These are phyloP conservation scores for Bactericera cockerelli DNA, from an alignment of 1,140 invertebrate species.

Conservation along the genomic window DNA sequence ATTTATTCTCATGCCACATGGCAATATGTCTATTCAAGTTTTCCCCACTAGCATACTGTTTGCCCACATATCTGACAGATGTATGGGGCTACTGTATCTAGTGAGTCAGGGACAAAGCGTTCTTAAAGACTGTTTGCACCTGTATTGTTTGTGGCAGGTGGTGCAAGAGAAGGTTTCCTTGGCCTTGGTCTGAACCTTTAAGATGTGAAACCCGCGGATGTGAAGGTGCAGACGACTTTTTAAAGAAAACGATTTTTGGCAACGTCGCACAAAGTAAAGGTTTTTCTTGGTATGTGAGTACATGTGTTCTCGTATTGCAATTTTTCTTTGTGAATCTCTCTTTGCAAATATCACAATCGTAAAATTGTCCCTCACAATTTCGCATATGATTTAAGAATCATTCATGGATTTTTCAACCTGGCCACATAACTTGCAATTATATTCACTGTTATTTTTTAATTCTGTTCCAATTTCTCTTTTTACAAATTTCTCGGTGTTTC, in stretches of 20 bases:
- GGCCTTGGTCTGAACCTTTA: not conserved
- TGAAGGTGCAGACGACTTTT: not conserved
- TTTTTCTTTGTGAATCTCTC: constrained; percentile 1
- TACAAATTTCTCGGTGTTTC: not conserved
- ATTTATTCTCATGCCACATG: not conserved
- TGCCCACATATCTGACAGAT: constrained; percentile 1
- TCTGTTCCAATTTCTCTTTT: not conserved
- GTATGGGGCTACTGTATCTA: not conserved
- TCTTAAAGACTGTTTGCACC: not conserved
- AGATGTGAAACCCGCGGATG: not conserved
- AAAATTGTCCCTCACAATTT: not conserved
- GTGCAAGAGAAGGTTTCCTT: not conserved
- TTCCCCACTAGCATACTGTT: not conserved
- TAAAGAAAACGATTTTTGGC: not conserved
- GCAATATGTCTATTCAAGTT: constrained; percentile 9
- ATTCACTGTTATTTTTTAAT: not conserved
- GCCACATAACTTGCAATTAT: not conserved
- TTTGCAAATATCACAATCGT: constrained; percentile 2
- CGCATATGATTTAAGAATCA: not conserved
- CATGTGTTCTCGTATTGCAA: not conserved
- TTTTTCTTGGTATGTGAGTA: not conserved
- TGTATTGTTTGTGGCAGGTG: not conserved
- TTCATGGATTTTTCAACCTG: not conserved
- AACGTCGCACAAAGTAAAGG: not conserved
- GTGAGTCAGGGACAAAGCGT: not conserved